Evolutionary conservation across 2,888 invertebrate genomes (phyloP).

Genomic region (Melanchra persicariae): DNA sequence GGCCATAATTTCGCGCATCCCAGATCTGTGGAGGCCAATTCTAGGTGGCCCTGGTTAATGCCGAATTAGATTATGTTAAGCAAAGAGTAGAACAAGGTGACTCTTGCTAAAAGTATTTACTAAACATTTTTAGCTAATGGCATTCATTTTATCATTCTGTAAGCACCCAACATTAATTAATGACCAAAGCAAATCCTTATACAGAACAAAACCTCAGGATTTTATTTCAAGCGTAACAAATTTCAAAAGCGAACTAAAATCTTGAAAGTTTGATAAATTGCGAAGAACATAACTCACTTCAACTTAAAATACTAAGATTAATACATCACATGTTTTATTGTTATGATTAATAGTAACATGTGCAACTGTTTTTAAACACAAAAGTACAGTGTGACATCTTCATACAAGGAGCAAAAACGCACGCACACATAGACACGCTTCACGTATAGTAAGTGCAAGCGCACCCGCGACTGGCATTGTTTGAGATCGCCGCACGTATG

Average conservation of each 20-base stretch:
- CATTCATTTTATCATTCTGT: constrained; percentile 1
- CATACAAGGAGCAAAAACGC: background rate
- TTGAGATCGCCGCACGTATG: background rate
- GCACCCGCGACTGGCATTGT: background rate
- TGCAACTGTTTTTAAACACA: constrained; percentile 28
- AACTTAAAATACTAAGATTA: constrained; percentile 59
- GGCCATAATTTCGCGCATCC: too few species aligned
- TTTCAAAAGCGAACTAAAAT: constrained; percentile 26
- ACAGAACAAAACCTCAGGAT: constrained; percentile 15
- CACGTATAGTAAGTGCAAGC: background rate
- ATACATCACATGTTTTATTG: constrained; percentile 60
- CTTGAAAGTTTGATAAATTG: constrained; percentile 54
- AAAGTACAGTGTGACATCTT: background rate
- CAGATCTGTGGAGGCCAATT: too few species aligned
- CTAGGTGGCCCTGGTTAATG: too few species aligned
- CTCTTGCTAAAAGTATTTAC: background rate
- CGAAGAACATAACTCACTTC: constrained; percentile 55
- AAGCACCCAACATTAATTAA: constrained; percentile 32
- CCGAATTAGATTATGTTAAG: too few species aligned
- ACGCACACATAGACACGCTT: background rate
- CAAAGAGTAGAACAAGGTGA: background rate
- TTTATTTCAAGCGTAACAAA: constrained; percentile 31
- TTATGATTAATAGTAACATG: constrained; percentile 57
- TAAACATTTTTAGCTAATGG: background rate
- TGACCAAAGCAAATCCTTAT: constrained; percentile 15